Base-by-base conservation (phyloP, 2,113 vertebrate genomes). In the Origma solitaria region DNA sequence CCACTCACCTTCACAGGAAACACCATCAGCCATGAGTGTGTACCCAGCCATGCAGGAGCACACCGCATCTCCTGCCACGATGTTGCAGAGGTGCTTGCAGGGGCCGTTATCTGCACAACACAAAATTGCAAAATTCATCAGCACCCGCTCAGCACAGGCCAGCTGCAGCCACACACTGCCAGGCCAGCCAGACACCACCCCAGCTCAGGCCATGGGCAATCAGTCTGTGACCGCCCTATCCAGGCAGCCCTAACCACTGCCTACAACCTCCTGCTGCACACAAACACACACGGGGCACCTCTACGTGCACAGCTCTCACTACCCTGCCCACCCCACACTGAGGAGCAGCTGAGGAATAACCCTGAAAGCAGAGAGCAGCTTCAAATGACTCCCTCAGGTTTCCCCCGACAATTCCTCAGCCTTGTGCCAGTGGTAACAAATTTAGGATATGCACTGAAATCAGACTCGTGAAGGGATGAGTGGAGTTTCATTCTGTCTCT, bases 1-100 rank as follows among this genome's bases (percentile, higher is more conserved):
- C 19, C 65, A 75, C 92, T 82, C 21, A 89, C 99, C 99, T 98
- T 99, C 98, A 95, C 99, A 99, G 9, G 95, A 98, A 82, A 88
- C 83, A 7, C 98, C 98, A 11, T 99, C 98, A 9, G 97, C 94
- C 98, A 98, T 98, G 90, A 99, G 96, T 0, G 97, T 98, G 35
- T 98, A 99, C 11, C 99, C 99, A 9, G 98, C 95, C 80, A 98
- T 98, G 93, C 99, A 99, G 84, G 99, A 99, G 84, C 99, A 99
- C 42, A 75, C 95, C 6, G 95, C 97, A 0, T 69, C 82, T 35
- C 97, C 98, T 33, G 93, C 97, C 44, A 97, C 68, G 10, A 82
- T 30, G 6, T 9, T 72, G 94, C 99, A 99, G 42, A 97, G 95
- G 73, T 99, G 99, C 90, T 98, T 98, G 96, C 99, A 99, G 35